Evolutionary conservation across 2,113 vertebrate species (phyloP).

Genomic region (Menidia beryllina): DNA sequence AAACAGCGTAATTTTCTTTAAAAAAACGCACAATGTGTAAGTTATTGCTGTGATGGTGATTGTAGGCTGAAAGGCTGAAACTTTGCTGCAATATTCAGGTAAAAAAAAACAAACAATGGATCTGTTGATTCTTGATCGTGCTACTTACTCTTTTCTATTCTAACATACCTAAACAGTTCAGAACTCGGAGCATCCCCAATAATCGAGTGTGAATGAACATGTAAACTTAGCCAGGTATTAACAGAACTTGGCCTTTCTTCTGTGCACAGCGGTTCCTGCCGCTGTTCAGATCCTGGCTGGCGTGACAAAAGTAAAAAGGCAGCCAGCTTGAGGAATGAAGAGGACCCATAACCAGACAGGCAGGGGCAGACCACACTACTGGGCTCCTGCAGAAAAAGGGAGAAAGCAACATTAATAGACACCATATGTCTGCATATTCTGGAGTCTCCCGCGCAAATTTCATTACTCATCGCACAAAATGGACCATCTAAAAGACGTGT

Average conservation of each 20-base stretch:
- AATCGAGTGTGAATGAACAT: constrained; percentile 84
- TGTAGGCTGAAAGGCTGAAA: neutral
- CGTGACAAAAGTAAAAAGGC: constrained; percentile 66
- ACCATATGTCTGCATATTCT: constrained; percentile 78
- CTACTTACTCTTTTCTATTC: constrained; percentile 7
- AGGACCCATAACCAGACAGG: constrained; percentile 64
- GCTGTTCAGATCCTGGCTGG: constrained; percentile 55
- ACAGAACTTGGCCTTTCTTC: constrained; percentile 64
- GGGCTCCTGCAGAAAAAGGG: constrained; percentile 30
- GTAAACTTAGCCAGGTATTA: constrained; percentile 83
- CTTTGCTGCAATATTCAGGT: neutral
- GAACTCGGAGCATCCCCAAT: constrained; percentile 60
- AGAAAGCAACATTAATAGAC: constrained; percentile 70
- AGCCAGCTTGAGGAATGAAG: constrained; percentile 69
- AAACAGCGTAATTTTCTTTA: neutral
- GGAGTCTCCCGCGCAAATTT: constrained; percentile 73
- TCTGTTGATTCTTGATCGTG: neutral
- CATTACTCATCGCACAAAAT: constrained; percentile 71
- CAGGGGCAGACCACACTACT: constrained; percentile 47
- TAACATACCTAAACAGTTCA: constrained; percentile 66
- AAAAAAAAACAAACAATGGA: too few species aligned
- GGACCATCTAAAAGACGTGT: constrained; percentile 67
- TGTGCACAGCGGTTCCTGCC: constrained; percentile 32
- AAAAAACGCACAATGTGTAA: neutral
- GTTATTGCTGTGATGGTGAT: neutral